Percentiles rank a stretch among this genome's conserved stretches.
phyloP scores from a whole-genome alignment of 2,113 vertebrate species.

The Conger conger region DNA sequence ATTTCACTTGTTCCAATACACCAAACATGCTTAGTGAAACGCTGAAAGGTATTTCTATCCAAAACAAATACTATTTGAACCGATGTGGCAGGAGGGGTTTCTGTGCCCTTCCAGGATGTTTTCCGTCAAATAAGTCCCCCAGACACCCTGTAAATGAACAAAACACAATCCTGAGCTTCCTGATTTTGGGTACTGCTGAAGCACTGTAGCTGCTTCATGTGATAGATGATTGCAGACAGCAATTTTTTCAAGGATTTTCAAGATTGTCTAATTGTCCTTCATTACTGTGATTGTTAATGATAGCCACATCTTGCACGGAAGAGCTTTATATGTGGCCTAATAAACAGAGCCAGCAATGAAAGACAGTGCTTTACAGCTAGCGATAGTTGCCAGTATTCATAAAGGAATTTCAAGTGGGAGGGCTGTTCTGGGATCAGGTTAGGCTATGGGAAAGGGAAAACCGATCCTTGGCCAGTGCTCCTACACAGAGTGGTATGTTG shows the following conservation, averaged over 20 bases:
- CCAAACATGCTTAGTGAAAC: no score
- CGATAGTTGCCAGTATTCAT: no score
- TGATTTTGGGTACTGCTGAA: background rate
- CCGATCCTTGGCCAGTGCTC: no score
- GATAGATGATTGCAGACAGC: background rate
- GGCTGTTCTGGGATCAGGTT: no score
- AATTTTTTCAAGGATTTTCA: no score
- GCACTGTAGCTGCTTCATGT: background rate
- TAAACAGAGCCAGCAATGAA: background rate
- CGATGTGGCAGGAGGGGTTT: background rate
- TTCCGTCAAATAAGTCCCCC: background rate
- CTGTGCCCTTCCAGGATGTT: background rate
- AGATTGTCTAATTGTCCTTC: background rate
- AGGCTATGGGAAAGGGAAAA: no score
- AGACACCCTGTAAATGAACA: background rate
- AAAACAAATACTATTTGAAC: no score
- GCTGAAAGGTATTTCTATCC: no score
- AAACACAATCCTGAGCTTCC: background rate
- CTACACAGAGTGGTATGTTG: no score
- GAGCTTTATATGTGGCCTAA: background rate
- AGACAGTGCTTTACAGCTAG: background rate
- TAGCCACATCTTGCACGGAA: background rate
- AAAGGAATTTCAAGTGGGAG: no score
- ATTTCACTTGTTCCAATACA: no score
- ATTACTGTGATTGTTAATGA: background rate